Percentiles rank a stretch among this genome's conserved stretches.
phyloP scores from a whole-genome alignment of 2,888 invertebrate genomes.

The Nomada hirtipes region DNA sequence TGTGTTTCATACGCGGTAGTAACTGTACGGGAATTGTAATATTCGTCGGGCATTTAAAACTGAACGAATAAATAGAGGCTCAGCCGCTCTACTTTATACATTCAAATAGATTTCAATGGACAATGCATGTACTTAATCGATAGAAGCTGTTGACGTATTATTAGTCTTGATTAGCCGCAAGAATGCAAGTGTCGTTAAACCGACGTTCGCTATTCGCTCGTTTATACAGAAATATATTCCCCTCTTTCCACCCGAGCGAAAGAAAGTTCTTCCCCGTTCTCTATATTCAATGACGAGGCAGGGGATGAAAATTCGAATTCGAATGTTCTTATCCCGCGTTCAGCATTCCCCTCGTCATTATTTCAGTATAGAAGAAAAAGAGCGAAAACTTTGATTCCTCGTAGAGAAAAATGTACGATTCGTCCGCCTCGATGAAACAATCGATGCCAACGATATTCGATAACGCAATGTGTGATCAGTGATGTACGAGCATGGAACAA shows the following conservation, averaged over 20 bases:
- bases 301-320: too few species aligned
- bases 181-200: constrained; percentile 27
- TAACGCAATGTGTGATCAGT: constrained; percentile 21
- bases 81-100: neutral
- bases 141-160: constrained; percentile 52
- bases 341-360: too few species aligned
- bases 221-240: neutral
- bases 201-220: neutral
- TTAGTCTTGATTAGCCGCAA: constrained; percentile 61
- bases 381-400: too few species aligned
- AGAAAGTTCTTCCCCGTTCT: neutral
- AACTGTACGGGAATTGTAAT: neutral
- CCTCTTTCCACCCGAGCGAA: neutral
- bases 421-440: too few species aligned
- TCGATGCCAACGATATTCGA: neutral
- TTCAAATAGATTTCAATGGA: constrained; percentile 53
- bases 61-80: neutral
- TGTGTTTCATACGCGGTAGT: too few species aligned
- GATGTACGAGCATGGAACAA: constrained; percentile 41
- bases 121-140: constrained; percentile 43
- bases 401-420: too few species aligned
- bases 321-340: too few species aligned
- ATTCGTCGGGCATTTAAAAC: neutral
- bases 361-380: too few species aligned
- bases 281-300: too few species aligned